These are phyloP conservation scores for Conger conger DNA, from an alignment of 2,113 vertebrate species.

Conservation along the genomic window DNA sequence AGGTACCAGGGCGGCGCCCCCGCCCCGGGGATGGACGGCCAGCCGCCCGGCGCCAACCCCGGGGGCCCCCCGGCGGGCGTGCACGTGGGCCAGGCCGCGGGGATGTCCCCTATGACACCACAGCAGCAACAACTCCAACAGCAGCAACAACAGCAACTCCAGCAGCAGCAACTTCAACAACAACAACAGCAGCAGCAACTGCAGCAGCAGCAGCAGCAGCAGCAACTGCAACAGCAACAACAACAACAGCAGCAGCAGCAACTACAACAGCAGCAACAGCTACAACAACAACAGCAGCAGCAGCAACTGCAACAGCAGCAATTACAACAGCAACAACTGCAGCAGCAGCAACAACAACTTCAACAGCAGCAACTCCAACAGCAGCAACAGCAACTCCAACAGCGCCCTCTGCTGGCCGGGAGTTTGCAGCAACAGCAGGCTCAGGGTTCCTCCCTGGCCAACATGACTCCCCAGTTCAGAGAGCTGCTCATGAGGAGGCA, in stretches of 20 bases:
- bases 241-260: constrained; percentile 74
- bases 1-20: constrained; percentile 63
- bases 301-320: constrained; percentile 66
- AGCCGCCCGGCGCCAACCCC: constrained; percentile 77
- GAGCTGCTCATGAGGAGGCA: constrained; percentile 88
- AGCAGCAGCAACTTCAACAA: constrained; percentile 59
- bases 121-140: constrained; percentile 69
- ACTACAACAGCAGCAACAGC: constrained; percentile 58
- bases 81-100: constrained; percentile 74
- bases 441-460: constrained; percentile 74
- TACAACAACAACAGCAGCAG: constrained; percentile 38
- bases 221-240: constrained; percentile 70
- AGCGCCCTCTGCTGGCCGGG: constrained; percentile 76
- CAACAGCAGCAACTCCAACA: constrained; percentile 72
- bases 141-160: constrained; percentile 38
- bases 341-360: constrained; percentile 55
- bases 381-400: constrained; percentile 74
- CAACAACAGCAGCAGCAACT: constrained; percentile 67
- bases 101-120: constrained; percentile 76
- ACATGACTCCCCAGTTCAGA: constrained; percentile 78
- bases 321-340: constrained; percentile 66
- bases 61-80: constrained; percentile 75
- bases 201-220: constrained; percentile 63
- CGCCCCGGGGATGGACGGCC: constrained; percentile 42
- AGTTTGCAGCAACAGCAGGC: no score